Evolutionary conservation across 2,888 invertebrate genomes (phyloP), one percentile per base, ranked within the genome.

Genomic region (Ornithoptera alexandrae): DNA sequence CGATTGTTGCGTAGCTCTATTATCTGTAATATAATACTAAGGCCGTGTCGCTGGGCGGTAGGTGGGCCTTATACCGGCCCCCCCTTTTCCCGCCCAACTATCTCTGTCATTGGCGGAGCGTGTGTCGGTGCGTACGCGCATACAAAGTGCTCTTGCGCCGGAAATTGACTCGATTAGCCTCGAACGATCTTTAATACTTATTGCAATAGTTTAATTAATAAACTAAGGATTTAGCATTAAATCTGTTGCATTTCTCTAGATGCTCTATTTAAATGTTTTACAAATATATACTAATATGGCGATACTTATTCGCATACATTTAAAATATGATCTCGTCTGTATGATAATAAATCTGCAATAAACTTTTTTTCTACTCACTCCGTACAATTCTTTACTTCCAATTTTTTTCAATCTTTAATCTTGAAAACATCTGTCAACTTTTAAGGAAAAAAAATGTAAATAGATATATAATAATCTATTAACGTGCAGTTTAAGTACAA

Each of bases 1-100:
- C 60, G 30, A 59, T 30, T 58, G n/a, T n/a, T 58, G 74, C 79
- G 78, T 81, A 79, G 81, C 81, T 81, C 82, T 85, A 86, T 84
- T 85, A 85, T 86, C 85, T 81, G 85, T 83, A 86, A 88, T 85
- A 80, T 84, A 82, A 89, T 86, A 86, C 84, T 83, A 80, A 78
- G 83, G 80, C 83, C 79, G 77, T 81, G 76, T 78, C 76, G 74
- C 71, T 77, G 81, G 90, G 90, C 87, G 90, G 83, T 84, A 81
- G 92, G 90, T 75, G 86, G 79, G 65, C 72, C 69, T 62, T 63
- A 18, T 18, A 2, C n/a, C 36, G 65, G 69, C 79, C 71, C 83
- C 88, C 88, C 91, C 77, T 77, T 74, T 72, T 71, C 73, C 81
- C 78, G 77, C 81, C 81, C 79, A 77, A 74, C 69, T 76, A 72